phyloP scores from a whole-genome alignment of 2,888 invertebrate species.

The Chloroclystis v-ata region DNA sequence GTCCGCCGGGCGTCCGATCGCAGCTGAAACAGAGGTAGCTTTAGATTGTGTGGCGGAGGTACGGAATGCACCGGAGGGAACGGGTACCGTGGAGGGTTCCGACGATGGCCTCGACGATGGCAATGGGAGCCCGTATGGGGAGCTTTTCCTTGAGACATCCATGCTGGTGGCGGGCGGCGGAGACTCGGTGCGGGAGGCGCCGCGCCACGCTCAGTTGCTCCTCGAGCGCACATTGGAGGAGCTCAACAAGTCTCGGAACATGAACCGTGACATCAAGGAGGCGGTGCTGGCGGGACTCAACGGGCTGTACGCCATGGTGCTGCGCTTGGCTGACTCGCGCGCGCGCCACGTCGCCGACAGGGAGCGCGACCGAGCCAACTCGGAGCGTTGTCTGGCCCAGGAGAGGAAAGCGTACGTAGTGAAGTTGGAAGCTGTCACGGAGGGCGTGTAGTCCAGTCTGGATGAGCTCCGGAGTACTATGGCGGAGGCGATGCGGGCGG shows the following conservation, averaged over 20 bases:
- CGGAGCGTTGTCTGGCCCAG: neutral
- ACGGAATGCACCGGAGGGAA: too few relatives aligned
- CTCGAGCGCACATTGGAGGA: neutral
- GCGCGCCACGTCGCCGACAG: neutral
- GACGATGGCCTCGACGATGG: too few relatives aligned
- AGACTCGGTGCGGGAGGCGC: neutral
- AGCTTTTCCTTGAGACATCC: neutral
- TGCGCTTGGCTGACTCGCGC: neutral
- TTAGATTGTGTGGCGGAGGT: too few relatives aligned
- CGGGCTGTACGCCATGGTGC: neutral
- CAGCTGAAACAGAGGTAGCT: too few relatives aligned
- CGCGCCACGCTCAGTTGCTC: neutral
- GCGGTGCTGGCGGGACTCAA: neutral
- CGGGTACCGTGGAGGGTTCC: too few relatives aligned
- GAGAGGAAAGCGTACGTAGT: neutral
- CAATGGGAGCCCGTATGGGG: too few relatives aligned
- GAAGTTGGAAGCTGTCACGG: neutral
- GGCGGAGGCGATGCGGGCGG: neutral
- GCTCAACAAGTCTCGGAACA: neutral
- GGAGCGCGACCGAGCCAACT: neutral
- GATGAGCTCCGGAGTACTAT: neutral
- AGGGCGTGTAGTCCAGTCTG: neutral
- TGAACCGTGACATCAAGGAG: neutral
- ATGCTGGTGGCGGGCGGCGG: neutral
- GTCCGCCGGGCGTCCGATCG: too few relatives aligned